A percentile compares a stretch with the other conserved stretches of the same genome.
These are phyloP conservation scores for Tinamus major DNA, from an alignment of 2,797 vertebrate species.

Conservation along the genomic window DNA sequence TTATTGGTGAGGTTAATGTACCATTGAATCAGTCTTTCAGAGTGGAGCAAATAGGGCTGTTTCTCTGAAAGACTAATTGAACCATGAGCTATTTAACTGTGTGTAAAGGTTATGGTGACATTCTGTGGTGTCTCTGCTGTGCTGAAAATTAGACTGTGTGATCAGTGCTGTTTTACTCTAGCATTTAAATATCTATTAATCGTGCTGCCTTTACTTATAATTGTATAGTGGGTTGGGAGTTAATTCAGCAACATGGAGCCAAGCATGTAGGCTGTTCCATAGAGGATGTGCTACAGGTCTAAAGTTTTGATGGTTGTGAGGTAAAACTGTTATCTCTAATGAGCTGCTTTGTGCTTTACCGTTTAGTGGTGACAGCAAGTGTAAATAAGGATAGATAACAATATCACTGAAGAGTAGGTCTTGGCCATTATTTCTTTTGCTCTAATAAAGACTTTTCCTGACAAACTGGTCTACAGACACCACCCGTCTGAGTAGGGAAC, in stretches of 20 bases:
- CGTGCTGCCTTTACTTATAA: fast-evolving
- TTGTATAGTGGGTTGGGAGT: neutral
- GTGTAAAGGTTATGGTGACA: neutral
- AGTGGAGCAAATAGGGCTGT: neutral
- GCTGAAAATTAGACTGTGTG: neutral
- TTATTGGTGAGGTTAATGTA: neutral
- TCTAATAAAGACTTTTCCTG: neutral
- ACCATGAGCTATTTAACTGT: neutral
- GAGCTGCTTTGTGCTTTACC: neutral
- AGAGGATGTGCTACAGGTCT: fast-evolving
- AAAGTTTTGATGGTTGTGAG: neutral
- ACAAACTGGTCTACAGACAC: neutral
- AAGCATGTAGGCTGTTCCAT: fast-evolving
- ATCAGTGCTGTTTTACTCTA: fast-evolving
- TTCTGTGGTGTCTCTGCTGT: neutral
- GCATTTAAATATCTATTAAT: neutral
- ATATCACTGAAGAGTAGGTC: neutral
- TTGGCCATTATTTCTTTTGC: neutral
- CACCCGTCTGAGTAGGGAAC: too few species aligned
- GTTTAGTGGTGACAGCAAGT: neutral
- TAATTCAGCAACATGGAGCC: neutral
- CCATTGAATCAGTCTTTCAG: neutral
- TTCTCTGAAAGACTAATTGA: neutral
- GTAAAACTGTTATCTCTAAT: neutral
- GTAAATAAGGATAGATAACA: neutral